These are phyloP conservation scores for Cebidichthys violaceus DNA, from an alignment of 2,113 vertebrate species.

Conservation along the genomic window DNA sequence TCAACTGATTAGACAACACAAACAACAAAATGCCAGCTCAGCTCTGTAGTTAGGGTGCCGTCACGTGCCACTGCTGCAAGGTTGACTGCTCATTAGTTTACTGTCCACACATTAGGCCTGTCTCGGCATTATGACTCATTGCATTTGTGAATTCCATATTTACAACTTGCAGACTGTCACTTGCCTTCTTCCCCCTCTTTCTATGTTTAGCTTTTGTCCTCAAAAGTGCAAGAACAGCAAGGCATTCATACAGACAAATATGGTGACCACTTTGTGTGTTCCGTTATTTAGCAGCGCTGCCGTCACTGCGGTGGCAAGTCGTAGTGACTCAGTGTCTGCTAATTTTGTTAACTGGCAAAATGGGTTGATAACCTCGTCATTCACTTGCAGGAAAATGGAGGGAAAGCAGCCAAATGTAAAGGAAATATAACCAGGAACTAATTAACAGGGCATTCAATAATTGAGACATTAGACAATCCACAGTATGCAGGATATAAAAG, in stretches of 20 bases:
- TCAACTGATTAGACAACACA: constrained; percentile 34
- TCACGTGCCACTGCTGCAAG: neutral
- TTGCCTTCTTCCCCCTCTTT: neutral
- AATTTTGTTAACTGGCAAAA: no score
- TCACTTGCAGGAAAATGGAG: constrained; percentile 11
- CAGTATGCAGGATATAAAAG: neutral
- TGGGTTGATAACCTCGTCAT: neutral
- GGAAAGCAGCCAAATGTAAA: neutral
- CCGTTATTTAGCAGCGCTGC: no score
- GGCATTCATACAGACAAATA: neutral
- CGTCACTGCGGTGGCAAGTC: no score
- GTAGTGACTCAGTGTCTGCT: no score
- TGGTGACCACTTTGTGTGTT: no score
- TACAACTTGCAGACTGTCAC: no score
- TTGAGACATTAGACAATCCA: neutral
- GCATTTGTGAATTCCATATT: no score
- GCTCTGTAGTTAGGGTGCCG: neutral
- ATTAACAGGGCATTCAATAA: neutral
- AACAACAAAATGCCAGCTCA: constrained; percentile 30
- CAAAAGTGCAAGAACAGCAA: neutral
- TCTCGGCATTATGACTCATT: neutral
- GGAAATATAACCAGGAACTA: constrained; percentile 24
- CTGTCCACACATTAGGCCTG: neutral
- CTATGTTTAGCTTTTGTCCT: no score
- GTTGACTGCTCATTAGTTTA: constrained; percentile 41